These are phyloP conservation scores for Eutrigla gurnardus DNA, from an alignment of 2,797 vertebrate genomes.

Conservation along the genomic window DNA sequence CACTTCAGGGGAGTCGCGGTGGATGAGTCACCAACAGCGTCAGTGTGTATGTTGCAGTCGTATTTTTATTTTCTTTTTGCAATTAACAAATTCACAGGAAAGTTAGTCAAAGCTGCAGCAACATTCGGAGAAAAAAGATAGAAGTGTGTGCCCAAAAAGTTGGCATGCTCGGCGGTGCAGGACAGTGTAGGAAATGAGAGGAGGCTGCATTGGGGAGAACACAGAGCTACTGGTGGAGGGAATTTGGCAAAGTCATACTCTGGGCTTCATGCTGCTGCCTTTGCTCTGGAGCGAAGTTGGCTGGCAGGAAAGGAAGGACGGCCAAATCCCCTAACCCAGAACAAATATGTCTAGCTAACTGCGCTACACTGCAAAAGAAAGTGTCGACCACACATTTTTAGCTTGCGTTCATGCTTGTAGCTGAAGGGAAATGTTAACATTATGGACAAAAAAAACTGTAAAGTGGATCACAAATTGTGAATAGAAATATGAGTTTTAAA, in stretches of 20 bases:
- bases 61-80: background rate
- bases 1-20: background rate
- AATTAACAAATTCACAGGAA: slow-evolving; percentile 21
- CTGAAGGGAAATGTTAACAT: background rate
- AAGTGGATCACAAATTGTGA: background rate
- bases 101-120: slow-evolving; percentile 26
- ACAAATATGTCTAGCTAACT: slow-evolving; percentile 62
- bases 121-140: slow-evolving; percentile 21
- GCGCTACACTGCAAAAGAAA: slow-evolving; percentile 39
- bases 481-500: no score
- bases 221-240: slow-evolving; percentile 52
- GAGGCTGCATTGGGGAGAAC: slow-evolving; percentile 46
- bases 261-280: slow-evolving; percentile 69
- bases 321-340: slow-evolving; percentile 72
- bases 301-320: slow-evolving; percentile 57
- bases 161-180: slow-evolving; percentile 43
- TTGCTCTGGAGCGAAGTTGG: slow-evolving; percentile 69
- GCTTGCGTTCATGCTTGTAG: background rate
- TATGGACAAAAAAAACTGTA: background rate
- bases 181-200: slow-evolving; percentile 47
- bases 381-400: background rate
- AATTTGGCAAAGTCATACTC: slow-evolving; percentile 63
- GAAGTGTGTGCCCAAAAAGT: slow-evolving; percentile 20
- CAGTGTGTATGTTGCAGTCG: background rate
- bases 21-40: background rate